Evolutionary conservation across 2,113 vertebrate genomes (phyloP).

Genomic region (Vidua chalybeata): DNA sequence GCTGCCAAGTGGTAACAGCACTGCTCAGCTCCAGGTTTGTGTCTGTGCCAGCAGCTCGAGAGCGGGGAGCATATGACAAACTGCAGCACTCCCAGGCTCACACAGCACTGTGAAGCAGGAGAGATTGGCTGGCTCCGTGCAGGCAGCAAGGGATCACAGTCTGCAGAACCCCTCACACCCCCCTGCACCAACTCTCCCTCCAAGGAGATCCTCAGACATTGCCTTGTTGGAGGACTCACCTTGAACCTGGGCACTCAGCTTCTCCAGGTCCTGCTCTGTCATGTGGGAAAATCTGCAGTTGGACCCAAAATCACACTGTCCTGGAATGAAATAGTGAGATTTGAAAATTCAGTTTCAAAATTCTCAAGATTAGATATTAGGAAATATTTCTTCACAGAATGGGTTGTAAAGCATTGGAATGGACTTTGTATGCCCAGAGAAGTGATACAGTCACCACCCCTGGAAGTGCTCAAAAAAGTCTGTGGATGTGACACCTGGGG

Average conservation of each 20-base stretch:
- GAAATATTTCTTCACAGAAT: neutral
- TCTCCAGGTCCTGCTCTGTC: slow-evolving; percentile 84
- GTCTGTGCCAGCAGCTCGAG: neutral
- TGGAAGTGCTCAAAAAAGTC: neutral
- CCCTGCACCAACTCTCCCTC: neutral
- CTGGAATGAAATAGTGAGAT: slow-evolving; percentile 45
- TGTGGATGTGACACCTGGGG: neutral
- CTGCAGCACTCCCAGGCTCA: neutral
- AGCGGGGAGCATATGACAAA: neutral
- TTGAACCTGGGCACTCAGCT: slow-evolving; percentile 82
- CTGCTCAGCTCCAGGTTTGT: neutral
- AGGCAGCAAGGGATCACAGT: neutral
- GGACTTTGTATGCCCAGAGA: neutral
- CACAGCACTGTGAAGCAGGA: neutral
- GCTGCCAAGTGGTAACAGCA: neutral
- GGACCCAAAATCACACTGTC: slow-evolving; percentile 87
- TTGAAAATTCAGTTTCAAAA: neutral
- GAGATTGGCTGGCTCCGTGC: fast-evolving
- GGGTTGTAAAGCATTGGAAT: neutral
- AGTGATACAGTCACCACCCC: neutral
- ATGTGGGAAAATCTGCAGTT: slow-evolving; percentile 96
- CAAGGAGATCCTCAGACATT: neutral
- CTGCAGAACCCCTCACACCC: neutral
- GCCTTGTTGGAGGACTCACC: slow-evolving; percentile 64
- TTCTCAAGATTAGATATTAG: neutral